Conservation (phyloP, 2,888 invertebrate species). For the Rhamnusium bicolor region DNA sequence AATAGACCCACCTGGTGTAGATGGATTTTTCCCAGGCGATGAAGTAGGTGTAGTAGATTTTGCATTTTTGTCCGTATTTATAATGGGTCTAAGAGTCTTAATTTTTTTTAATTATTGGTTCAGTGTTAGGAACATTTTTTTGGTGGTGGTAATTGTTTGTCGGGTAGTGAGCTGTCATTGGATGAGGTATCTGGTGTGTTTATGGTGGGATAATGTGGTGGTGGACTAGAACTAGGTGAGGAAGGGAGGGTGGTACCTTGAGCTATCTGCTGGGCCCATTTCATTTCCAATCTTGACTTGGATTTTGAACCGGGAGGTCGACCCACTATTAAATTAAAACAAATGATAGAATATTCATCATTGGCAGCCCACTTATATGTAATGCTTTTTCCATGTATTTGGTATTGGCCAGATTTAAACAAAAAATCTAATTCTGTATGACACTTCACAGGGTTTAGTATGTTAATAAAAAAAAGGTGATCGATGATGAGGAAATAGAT, state of each 20-base stretch:
- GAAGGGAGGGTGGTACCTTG: constrained; percentile 63
- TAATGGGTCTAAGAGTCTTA: constrained; percentile 57
- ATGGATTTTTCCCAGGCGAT: constrained; percentile 35
- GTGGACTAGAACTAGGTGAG: constrained; percentile 40
- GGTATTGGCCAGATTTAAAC: neutral
- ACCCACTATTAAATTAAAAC: constrained; percentile 69
- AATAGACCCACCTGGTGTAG: constrained; percentile 41
- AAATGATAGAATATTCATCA: neutral
- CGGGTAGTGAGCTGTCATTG: constrained; percentile 43
- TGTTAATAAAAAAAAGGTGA: too few species aligned
- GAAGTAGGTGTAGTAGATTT: constrained; percentile 25
- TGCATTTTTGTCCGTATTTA: constrained; percentile 35
- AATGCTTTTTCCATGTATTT: neutral
- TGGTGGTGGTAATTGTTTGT: constrained; percentile 40
- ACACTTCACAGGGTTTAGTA: too few species aligned
- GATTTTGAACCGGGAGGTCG: constrained; percentile 70
- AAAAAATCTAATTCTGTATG: too few species aligned
- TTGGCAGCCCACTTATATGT: neutral
- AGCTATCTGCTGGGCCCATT: constrained; percentile 65
- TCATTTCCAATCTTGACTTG: constrained; percentile 63
- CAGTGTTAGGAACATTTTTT: constrained; percentile 34
- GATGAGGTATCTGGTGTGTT: constrained; percentile 49
- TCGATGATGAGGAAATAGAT: too few species aligned
- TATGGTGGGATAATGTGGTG: constrained; percentile 37
- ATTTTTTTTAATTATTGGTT: constrained; percentile 54